A percentile compares a stretch with the other conserved stretches of the same genome.
Evolutionary conservation across 2,797 vertebrate genomes (phyloP).

Genomic region (Sebastes reedi): DNA sequence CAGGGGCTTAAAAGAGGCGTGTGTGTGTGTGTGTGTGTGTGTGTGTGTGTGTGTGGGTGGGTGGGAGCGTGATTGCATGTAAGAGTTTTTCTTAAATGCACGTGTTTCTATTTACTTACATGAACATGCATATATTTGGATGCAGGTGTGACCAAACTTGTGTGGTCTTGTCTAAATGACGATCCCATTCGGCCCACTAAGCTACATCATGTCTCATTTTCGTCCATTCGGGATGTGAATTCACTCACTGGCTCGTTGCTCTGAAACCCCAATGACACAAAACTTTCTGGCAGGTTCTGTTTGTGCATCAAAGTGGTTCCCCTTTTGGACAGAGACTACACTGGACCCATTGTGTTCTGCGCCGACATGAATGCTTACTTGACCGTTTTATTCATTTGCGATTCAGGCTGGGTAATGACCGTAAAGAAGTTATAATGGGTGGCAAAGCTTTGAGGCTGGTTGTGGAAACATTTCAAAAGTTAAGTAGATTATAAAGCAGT

Average conservation of each 20-base stretch:
- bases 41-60: background rate
- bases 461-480: slow-evolving; percentile 5
- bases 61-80: background rate
- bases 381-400: slow-evolving; percentile 36
- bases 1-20: background rate
- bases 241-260: slow-evolving; percentile 22
- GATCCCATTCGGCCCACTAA: slow-evolving; percentile 1
- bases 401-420: slow-evolving; percentile 29
- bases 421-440: slow-evolving; percentile 3
- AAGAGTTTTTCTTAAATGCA: background rate
- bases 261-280: slow-evolving; percentile 49
- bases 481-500: background rate
- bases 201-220: slow-evolving; percentile 17
- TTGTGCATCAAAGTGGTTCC: slow-evolving; percentile 29
- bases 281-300: slow-evolving; percentile 36
- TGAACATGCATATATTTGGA: background rate
- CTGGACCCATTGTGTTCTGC: slow-evolving; percentile 38
- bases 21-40: background rate
- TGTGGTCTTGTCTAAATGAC: slow-evolving; percentile 4
- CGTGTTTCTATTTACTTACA: background rate
- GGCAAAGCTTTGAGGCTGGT: slow-evolving; percentile 16
- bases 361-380: slow-evolving; percentile 43
- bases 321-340: slow-evolving; percentile 31
- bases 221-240: slow-evolving; percentile 8
- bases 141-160: background rate